A percentile compares a stretch with the other conserved stretches of the same genome.
These are phyloP conservation scores for Eidolon helvum DNA, from an alignment of 2,113 vertebrate genomes.

Conservation along the genomic window DNA sequence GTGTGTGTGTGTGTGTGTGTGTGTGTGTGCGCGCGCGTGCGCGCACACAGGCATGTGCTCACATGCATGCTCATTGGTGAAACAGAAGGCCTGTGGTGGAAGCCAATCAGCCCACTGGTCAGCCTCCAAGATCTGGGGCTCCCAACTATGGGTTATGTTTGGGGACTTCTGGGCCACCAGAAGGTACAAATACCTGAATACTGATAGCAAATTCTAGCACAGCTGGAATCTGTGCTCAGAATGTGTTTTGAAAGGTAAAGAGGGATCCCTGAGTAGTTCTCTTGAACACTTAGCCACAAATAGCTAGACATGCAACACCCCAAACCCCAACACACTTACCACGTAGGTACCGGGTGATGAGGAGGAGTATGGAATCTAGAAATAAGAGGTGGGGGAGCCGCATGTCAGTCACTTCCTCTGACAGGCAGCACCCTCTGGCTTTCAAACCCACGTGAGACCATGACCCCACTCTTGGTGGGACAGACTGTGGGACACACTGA, in stretches of 20 bases:
- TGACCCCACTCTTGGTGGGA: not conserved
- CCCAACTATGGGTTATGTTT: not conserved
- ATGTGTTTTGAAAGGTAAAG: not conserved
- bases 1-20: not conserved
- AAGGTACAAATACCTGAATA: not conserved
- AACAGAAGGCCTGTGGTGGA: not conserved
- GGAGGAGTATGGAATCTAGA: conserved; percentile 97
- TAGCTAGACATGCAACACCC: not conserved
- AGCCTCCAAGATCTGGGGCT: not conserved
- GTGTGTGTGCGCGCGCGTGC: not conserved
- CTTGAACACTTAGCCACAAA: fast-evolving
- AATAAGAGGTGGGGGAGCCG: conserved; percentile 53
- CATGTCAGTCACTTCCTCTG: not conserved
- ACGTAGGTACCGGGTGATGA: conserved; percentile 98
- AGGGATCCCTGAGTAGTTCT: not conserved
- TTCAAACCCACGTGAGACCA: not conserved
- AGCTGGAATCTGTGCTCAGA: not conserved
- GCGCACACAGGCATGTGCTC: fast-evolving
- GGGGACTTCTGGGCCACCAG: not conserved
- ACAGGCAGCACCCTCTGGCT: not conserved
- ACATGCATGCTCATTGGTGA: fast-evolving
- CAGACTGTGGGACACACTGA: not conserved
- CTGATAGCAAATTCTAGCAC: not conserved
- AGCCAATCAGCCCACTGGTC: not conserved
- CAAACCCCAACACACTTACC: conserved; percentile 85